Conservation (phyloP, 2,888 invertebrate genomes). For the Ectobius pallidus region DNA sequence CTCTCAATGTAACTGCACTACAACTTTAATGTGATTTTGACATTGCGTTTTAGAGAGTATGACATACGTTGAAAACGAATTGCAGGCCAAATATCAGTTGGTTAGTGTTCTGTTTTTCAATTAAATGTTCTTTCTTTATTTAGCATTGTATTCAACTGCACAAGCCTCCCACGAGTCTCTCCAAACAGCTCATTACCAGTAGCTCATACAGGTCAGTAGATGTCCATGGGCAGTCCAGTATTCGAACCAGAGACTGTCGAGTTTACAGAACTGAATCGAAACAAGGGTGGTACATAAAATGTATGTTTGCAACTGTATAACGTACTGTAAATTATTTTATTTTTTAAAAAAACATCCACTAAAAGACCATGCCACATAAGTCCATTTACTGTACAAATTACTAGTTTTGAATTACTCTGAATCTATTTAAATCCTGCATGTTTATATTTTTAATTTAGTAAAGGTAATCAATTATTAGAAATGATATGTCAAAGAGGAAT, state of each 20-base stretch:
- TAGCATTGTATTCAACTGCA: conserved; percentile 12
- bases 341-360: too few species aligned
- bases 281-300: background rate
- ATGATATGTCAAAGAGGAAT: too few species aligned
- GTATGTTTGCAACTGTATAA: too few species aligned
- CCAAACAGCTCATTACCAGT: conserved; percentile 15
- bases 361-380: too few species aligned
- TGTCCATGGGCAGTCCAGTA: conserved; percentile 1
- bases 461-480: too few species aligned
- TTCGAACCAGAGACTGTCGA: conserved; percentile 24
- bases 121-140: conserved; percentile 30
- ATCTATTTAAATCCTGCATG: too few species aligned
- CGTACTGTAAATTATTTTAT: too few species aligned
- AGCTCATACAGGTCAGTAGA: conserved; percentile 15
- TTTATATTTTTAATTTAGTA: too few species aligned
- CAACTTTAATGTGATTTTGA: background rate
- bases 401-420: too few species aligned
- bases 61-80: background rate
- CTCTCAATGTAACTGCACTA: background rate
- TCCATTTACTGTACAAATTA: too few species aligned
- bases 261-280: background rate
- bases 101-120: conserved; percentile 20
- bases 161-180: background rate
- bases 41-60: background rate
- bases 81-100: conserved; percentile 6